Evolutionary conservation across 2,113 vertebrate genomes (phyloP).

Genomic region (Sula dactylatra): DNA sequence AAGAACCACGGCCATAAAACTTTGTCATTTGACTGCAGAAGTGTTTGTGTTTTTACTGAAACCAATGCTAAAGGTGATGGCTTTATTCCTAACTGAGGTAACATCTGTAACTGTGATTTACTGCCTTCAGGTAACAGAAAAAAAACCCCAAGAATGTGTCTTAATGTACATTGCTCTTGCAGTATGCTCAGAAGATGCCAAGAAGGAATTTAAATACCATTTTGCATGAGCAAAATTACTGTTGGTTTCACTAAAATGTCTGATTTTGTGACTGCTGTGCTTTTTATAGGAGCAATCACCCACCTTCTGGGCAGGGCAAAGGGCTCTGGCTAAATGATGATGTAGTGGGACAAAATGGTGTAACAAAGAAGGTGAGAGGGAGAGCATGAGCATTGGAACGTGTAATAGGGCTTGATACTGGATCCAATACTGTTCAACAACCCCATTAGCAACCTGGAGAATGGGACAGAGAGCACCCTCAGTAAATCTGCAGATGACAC

Average conservation of each 20-base stretch:
- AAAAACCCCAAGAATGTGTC: not conserved
- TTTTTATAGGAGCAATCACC: not conserved
- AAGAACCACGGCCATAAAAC: slow-evolving; percentile 45
- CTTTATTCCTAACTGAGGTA: slow-evolving; percentile 11
- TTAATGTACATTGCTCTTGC: not conserved
- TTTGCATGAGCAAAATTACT: not conserved
- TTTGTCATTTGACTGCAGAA: not conserved
- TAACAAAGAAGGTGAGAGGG: not conserved
- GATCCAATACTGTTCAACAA: not conserved
- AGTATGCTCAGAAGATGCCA: not conserved
- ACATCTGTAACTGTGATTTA: slow-evolving; percentile 27
- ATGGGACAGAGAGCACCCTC: not conserved
- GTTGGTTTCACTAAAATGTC: not conserved
- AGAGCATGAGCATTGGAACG: not conserved
- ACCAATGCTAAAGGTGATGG: slow-evolving; percentile 29
- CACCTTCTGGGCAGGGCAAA: not conserved
- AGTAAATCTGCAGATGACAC: not conserved
- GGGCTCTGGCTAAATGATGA: not conserved
- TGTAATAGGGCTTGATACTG: not conserved
- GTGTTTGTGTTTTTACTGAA: slow-evolving; percentile 57
- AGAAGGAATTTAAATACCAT: not conserved
- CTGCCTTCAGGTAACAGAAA: slow-evolving; percentile 23
- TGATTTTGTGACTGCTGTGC: not conserved
- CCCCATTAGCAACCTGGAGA: not conserved
- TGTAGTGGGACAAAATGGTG: not conserved